Evolutionary conservation across 2,797 vertebrate species (phyloP), one percentile per base, ranked within the genome.

Genomic region (Rhodeus uyekii): DNA sequence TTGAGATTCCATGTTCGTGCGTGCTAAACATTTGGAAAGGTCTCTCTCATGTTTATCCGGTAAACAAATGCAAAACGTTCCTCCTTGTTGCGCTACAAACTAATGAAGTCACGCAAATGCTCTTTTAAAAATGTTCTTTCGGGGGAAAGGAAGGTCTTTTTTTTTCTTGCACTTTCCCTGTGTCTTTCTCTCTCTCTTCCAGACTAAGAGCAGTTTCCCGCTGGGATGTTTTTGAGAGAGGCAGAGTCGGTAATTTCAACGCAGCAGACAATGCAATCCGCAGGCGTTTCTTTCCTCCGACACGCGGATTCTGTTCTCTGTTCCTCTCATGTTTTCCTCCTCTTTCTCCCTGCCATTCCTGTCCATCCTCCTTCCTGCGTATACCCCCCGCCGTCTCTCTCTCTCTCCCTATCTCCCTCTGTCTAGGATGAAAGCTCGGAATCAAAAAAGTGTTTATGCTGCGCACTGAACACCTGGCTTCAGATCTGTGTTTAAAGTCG

Each of bases 401-500:
- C 61, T 10, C 67, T 61, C 24, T 42, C 75, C 39, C 29, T 38
- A 10, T 76, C 77, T 48, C 32, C 50, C 71, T 76, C 34, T 38
- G 7, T 50, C 72, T 34, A 44, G 39, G 75, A 63, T 78, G 63
- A 82, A 76, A 82, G 74, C 80, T 44, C 22, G 9, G 48, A 44
- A 75, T 75, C 38, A 46, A 32, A 48, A 71, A 80, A 63, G 78
- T 71, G 74, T 61, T 61, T 76, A 76, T 32, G 39, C 55, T 12
- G 24, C n/a, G 55, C 71, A 81, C 34, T 0, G 46, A 75, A 76
- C 80, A 82, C 72, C 80, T 82, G 72, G 34, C 76, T 79, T 86
- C 80, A 86, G 86, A 86, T 85, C 85, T 76, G 83, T 76, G 63
- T 81, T 87, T 82, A 86, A 85, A 88, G 83, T 69, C 78, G 48